Percentiles rank a stretch among this genome's conserved stretches.
phyloP scores from a whole-genome alignment of 2,113 vertebrate species.

The human region GRCh38 chr2:142620001-142620500 shows the following conservation, averaged over 20 bases:
- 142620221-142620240: background rate
- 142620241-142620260: background rate
- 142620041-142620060: background rate
- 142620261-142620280: background rate
- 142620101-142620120: background rate
- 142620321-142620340: background rate
- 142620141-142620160: background rate
- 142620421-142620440: background rate
- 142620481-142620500: background rate
- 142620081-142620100: background rate
- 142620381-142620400: background rate
- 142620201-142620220: background rate
- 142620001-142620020: background rate
- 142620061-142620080: background rate
- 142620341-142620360: background rate
- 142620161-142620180: slow-evolving; percentile 32
- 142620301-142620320: background rate
- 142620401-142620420: background rate
- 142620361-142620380: background rate
- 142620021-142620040: background rate
- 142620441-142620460: background rate
- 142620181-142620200: background rate
- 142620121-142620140: slow-evolving; percentile 5
- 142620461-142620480: background rate
- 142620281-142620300: background rate